Base-by-base conservation (phyloP, 2,888 invertebrate genomes). In the Ornithoptera priamus region DNA sequence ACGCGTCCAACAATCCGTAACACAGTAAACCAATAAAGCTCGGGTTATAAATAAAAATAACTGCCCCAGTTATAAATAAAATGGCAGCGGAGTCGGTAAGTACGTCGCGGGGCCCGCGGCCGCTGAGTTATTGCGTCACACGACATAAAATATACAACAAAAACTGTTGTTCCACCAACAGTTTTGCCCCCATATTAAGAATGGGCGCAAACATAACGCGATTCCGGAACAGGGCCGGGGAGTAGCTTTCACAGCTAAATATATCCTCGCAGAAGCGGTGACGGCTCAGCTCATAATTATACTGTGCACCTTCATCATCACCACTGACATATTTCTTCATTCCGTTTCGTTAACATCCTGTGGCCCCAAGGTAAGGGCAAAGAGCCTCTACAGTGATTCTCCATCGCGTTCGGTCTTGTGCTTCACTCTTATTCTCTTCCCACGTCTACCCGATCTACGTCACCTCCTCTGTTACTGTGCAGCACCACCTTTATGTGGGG, bases 91-190 rank as follows among this genome's bases (percentile, higher is more conserved):
- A 80, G 76, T 72, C 69, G 86, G 84, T 84, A 79, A 81, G 85
- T 88, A 85, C 88, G 86, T 88, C 87, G 87, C 80, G 74, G 78
- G 77, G 88, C 87, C 89, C 89, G 86, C 77, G 85, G 73, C 80
- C 72, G 63, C 80, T 90, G 91, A 92, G 86, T 89, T 90, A 92
- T 88, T 80, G 87, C 90, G 92, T 91, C 89, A 92, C 91, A 91
- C 85, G 85, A 91, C 91, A 90, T 92, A 91, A 91, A 90, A 90
- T 92, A 90, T 89, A 90, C 89, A 90, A 81, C 84, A 84, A 81
- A 91, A 92, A 92, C 91, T 91, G 90, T 91, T 92, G 91, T 90
- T 90, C 88, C 87, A 88, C 89, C 90, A 92, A 91, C 92, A 90
- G 90, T 92, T 91, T 90, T 91, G 90, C 85, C 89, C 46, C 90